Evolutionary conservation across 2,113 vertebrate species (phyloP).

Genomic region (Trichomycterus rosablanca): DNA sequence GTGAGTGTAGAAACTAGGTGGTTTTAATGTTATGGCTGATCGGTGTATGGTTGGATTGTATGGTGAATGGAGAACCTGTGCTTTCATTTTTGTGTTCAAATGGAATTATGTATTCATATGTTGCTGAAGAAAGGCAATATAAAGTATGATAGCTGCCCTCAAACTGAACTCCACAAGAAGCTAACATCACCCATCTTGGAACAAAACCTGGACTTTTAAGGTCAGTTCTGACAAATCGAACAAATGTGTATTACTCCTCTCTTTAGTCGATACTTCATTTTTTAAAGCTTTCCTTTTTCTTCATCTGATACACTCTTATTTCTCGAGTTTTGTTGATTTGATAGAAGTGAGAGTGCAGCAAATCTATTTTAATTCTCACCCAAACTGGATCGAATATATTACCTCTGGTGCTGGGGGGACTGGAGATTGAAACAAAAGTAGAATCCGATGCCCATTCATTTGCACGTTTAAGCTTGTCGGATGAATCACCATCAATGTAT

Average conservation of each 20-base stretch:
- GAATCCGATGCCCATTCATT: constrained; percentile 41
- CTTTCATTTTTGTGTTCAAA: not conserved
- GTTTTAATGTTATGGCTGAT: no score
- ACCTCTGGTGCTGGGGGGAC: constrained; percentile 9
- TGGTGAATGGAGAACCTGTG: not conserved
- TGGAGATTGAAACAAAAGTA: constrained; percentile 32
- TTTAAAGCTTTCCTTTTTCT: not conserved
- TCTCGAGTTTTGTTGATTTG: constrained; percentile 4
- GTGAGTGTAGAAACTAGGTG: no score
- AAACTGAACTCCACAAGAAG: constrained; percentile 3
- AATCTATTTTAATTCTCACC: constrained; percentile 47
- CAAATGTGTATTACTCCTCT: no score
- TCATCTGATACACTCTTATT: not conserved
- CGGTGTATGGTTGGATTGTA: no score
- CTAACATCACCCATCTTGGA: not conserved
- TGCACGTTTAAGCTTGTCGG: constrained; percentile 38
- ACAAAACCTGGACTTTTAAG: constrained; percentile 11
- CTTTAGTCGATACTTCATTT: no score
- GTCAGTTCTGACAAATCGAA: no score
- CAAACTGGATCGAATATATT: constrained; percentile 32
- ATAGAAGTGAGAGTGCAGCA: constrained; percentile 9
- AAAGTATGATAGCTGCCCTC: not conserved
- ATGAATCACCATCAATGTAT: constrained; percentile 42
- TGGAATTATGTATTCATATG: constrained; percentile 8
- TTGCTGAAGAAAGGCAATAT: no score